Evolutionary conservation across 2,113 vertebrate species (phyloP).

Genomic region (Scatophagus argus): DNA sequence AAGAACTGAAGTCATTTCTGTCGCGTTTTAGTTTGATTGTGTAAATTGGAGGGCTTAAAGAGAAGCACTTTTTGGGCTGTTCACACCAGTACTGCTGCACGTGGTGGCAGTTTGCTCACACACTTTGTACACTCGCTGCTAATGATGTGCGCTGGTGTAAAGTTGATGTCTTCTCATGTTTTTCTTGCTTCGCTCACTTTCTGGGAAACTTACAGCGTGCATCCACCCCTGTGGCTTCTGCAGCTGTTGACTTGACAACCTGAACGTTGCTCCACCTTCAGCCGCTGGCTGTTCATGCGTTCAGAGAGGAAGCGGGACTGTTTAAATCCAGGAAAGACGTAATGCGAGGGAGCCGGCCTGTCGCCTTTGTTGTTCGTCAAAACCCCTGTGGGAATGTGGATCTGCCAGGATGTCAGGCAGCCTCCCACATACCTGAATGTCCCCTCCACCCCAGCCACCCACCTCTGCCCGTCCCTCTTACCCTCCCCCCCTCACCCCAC

Average conservation of each 20-base stretch:
- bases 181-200: constrained; percentile 29
- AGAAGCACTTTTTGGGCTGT: not conserved
- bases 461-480: constrained; percentile 69
- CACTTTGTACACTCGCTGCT: constrained; percentile 20
- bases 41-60: not conserved
- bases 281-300: constrained; percentile 35
- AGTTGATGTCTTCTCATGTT: constrained; percentile 34
- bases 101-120: constrained; percentile 13
- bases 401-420: constrained; percentile 77
- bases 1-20: constrained; percentile 1
- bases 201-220: constrained; percentile 41
- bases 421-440: constrained; percentile 85
- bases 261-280: constrained; percentile 25
- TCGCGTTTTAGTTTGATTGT: constrained; percentile 8
- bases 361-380: constrained; percentile 81
- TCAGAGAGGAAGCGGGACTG: constrained; percentile 68
- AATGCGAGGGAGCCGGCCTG: constrained; percentile 46
- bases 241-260: constrained; percentile 59
- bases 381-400: constrained; percentile 80
- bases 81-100: not conserved
- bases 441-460: constrained; percentile 22
- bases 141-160: not conserved
- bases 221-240: constrained; percentile 26
- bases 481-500: too few relatives aligned
- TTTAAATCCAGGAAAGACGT: constrained; percentile 78